Conservation (phyloP, 2,113 vertebrate genomes). For the Chamaetylas fuelleborni region DNA sequence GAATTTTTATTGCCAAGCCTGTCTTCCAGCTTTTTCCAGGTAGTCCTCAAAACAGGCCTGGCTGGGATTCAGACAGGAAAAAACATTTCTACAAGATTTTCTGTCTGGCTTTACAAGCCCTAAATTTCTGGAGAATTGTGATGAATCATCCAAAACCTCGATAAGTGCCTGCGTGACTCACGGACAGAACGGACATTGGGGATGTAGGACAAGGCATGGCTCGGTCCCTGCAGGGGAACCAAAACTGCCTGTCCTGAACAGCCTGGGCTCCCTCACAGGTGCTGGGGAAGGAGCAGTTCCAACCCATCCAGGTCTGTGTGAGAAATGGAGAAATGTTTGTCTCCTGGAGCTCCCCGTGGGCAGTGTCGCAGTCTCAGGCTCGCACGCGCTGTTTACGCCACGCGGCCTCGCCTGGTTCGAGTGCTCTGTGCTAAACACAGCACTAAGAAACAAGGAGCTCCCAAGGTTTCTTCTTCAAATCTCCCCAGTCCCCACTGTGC, state of each 20-base stretch:
- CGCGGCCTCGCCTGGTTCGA: fast-evolving
- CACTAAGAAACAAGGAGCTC: background rate
- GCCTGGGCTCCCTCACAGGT: background rate
- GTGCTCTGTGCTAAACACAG: background rate
- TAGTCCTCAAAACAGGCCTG: conserved; percentile 15
- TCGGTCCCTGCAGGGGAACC: fast-evolving
- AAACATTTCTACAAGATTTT: conserved; percentile 29
- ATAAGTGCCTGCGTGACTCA: background rate
- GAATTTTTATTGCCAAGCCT: background rate
- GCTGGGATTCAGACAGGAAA: conserved; percentile 24
- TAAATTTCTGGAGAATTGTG: background rate
- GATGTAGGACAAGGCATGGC: fast-evolving
- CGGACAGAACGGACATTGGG: fast-evolving
- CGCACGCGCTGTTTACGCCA: background rate
- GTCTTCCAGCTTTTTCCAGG: conserved; percentile 40
- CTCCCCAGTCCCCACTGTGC: background rate
- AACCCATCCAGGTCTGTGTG: background rate
- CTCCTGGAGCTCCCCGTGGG: background rate
- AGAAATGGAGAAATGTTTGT: background rate
- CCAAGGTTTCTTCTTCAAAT: background rate
- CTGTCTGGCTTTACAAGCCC: background rate
- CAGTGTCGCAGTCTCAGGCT: background rate
- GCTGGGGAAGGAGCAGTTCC: background rate
- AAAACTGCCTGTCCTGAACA: background rate
- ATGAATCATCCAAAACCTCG: background rate